Percentiles rank a stretch among this genome's conserved stretches.
phyloP scores from a whole-genome alignment of 2,797 vertebrate species.

The Nyctibius grandis region DNA sequence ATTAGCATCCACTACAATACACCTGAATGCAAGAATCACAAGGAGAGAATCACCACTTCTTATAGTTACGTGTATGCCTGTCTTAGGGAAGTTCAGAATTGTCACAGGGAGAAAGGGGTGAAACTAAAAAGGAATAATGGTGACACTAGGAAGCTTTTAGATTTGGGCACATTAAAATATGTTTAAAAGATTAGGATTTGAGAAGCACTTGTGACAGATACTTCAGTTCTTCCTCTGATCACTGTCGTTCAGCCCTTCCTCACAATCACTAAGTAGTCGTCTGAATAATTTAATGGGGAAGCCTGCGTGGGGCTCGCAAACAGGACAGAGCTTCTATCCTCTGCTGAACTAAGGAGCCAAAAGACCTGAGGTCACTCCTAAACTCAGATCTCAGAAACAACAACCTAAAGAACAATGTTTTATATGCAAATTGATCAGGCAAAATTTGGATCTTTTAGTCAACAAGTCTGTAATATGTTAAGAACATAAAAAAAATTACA shows the following conservation, averaged over 20 bases:
- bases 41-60: background rate
- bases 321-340: background rate
- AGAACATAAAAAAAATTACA: background rate
- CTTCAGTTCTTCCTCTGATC: background rate
- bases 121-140: background rate
- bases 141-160: background rate
- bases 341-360: background rate
- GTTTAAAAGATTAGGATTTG: background rate
- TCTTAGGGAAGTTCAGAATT: background rate
- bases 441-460: background rate
- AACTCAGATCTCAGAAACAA: background rate
- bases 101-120: background rate
- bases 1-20: background rate
- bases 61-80: background rate
- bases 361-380: background rate
- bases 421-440: background rate
- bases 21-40: background rate
- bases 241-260: background rate
- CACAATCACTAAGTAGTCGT: background rate
- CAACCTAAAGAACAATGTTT: background rate
- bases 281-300: background rate
- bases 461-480: background rate
- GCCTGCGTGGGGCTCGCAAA: accelerated
- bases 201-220: background rate
- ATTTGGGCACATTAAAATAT: background rate